Conservation (phyloP, 2,113 vertebrate species). For the Fregata magnificens region DNA sequence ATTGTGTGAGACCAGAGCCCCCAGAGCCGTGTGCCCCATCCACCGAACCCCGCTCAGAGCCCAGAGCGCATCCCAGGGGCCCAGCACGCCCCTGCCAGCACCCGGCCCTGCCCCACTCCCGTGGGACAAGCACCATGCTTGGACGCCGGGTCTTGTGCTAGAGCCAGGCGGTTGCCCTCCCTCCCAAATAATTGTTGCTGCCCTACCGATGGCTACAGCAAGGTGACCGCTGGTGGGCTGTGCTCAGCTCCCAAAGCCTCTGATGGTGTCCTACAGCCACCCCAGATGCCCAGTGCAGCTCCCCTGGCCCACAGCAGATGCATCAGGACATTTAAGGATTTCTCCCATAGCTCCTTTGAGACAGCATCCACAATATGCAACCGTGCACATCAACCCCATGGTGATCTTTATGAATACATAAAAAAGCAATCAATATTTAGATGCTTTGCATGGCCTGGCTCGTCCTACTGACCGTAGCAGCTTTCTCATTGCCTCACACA, state of each 20-base stretch:
- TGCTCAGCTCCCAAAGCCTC: neutral
- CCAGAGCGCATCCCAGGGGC: neutral
- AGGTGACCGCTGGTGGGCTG: neutral
- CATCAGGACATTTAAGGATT: neutral
- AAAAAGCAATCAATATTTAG: neutral
- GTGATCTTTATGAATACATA: neutral
- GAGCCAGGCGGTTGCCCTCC: neutral
- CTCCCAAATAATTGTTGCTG: neutral
- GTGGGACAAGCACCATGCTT: accelerated
- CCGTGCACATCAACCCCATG: accelerated
- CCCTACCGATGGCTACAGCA: accelerated
- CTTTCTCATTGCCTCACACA: neutral
- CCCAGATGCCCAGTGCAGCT: neutral
- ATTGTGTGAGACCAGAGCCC: neutral
- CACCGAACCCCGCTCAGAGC: neutral
- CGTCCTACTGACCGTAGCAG: neutral
- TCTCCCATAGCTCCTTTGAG: neutral
- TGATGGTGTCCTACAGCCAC: accelerated
- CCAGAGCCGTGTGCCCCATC: accelerated
- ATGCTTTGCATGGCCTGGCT: neutral
- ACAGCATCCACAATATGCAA: accelerated
- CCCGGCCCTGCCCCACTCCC: accelerated
- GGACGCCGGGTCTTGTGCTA: accelerated
- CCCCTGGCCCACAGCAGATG: neutral
- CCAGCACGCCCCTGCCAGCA: neutral